Conservation (phyloP, 1,140 invertebrate species). For the Drosophila teissieri region DNA sequence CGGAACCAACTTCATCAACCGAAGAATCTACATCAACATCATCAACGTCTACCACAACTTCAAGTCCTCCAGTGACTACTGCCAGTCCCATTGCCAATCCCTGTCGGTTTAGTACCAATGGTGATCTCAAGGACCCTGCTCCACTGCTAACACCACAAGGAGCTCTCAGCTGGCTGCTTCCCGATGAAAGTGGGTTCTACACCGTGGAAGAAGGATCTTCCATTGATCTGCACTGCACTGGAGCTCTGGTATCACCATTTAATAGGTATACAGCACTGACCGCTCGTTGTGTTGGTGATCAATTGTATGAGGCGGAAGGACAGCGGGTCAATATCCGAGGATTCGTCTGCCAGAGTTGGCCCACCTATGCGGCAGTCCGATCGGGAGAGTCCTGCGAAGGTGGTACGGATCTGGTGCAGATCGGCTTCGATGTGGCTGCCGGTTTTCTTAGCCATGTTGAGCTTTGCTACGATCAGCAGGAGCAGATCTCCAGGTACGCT, state of each 20-base stretch:
- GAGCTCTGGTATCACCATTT: constrained; percentile 50
- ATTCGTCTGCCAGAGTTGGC: constrained; percentile 68
- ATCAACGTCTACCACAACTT: constrained; percentile 12
- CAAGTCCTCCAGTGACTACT: constrained; percentile 16
- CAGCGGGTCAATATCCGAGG: constrained; percentile 22
- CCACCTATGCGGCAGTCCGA: constrained; percentile 65
- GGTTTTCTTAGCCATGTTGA: constrained; percentile 61
- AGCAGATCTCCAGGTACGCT: constrained; percentile 61
- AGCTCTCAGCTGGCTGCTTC: constrained; percentile 56
- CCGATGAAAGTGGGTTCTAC: constrained; percentile 52
- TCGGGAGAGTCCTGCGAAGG: constrained; percentile 51
- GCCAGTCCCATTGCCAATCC: constrained; percentile 31
- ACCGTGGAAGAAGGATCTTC: constrained; percentile 43
- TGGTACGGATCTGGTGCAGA: constrained; percentile 59
- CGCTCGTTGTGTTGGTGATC: constrained; percentile 50
- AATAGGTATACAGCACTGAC: constrained; percentile 59
- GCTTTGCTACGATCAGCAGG: constrained; percentile 60
- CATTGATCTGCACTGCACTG: constrained; percentile 69
- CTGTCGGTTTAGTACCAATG: constrained; percentile 65
- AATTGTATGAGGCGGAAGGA: constrained; percentile 52
- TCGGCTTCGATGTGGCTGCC: constrained; percentile 67
- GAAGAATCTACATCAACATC: constrained; percentile 4
- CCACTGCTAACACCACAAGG: constrained; percentile 62
- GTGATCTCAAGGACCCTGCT: constrained; percentile 65
- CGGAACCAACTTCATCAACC: constrained; percentile 6